Evolutionary conservation across 2,888 invertebrate species (phyloP).

Genomic region (Trachelus stipa): DNA sequence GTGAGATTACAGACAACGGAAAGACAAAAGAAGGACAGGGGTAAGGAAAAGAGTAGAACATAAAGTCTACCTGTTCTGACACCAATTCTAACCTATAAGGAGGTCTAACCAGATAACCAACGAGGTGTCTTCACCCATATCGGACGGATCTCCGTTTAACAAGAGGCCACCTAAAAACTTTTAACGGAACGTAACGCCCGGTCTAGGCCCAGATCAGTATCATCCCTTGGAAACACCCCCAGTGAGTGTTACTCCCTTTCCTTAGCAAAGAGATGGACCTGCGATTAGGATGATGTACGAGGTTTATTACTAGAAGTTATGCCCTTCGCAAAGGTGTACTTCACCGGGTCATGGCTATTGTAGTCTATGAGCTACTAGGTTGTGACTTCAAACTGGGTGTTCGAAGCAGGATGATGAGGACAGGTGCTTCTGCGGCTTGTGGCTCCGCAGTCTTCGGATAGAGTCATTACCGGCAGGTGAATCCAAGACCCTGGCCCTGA

Average conservation of each 20-base stretch:
- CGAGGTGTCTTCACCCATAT: background rate
- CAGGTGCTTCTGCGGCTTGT: conserved; percentile 36
- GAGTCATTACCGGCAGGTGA: conserved; percentile 55
- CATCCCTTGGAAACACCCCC: too few relatives aligned
- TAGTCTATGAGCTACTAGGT: too few relatives aligned
- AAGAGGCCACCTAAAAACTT: conserved; percentile 4
- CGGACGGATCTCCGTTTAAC: conserved; percentile 4
- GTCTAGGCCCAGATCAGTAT: background rate
- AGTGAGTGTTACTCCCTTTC: too few relatives aligned
- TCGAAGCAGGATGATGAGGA: conserved; percentile 28
- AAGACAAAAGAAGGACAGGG: too few relatives aligned
- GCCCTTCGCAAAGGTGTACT: background rate
- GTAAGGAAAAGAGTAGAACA: too few relatives aligned
- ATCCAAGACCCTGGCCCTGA: conserved; percentile 26
- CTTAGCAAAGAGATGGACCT: conserved; percentile 11
- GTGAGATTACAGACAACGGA: too few relatives aligned
- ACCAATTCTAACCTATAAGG: too few relatives aligned
- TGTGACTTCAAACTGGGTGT: conserved; percentile 5
- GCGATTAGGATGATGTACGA: conserved; percentile 24
- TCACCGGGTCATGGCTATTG: background rate
- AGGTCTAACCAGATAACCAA: too few relatives aligned
- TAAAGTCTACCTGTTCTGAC: too few relatives aligned
- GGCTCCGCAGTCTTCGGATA: conserved; percentile 32
- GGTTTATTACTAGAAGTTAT: conserved; percentile 16
- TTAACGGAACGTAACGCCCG: conserved; percentile 1